A percentile compares a stretch with the other conserved stretches of the same genome.
Evolutionary conservation across 2,888 invertebrate species (phyloP).

Genomic region (Thalpophila matura): DNA sequence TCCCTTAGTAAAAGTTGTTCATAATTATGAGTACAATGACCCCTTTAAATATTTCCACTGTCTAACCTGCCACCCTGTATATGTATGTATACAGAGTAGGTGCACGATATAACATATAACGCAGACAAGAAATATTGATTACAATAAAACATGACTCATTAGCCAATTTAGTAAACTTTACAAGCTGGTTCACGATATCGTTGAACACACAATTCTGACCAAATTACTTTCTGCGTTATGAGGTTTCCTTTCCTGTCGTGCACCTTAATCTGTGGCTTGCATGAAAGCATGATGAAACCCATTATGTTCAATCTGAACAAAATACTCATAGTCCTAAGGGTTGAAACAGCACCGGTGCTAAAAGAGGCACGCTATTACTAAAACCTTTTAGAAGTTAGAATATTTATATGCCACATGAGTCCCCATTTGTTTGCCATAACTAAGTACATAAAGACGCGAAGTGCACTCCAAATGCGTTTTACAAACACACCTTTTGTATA

Average conservation of each 20-base stretch:
- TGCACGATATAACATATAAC: neutral
- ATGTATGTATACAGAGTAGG: neutral
- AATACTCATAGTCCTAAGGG: neutral
- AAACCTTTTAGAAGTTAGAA: constrained; percentile 13
- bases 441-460: constrained; percentile 1
- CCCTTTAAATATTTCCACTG: too few relatives aligned
- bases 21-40: too few relatives aligned
- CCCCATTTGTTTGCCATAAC: constrained; percentile 1
- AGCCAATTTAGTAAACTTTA: constrained; percentile 16
- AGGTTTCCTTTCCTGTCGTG: constrained; percentile 41
- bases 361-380: constrained; percentile 1
- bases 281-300: too few relatives aligned
- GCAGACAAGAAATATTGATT: constrained; percentile 6
- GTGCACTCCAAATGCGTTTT: constrained; percentile 20
- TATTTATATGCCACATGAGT: neutral
- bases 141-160: constrained; percentile 15
- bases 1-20: too few relatives aligned
- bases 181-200: constrained; percentile 5
- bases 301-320: constrained; percentile 13
- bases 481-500: neutral
- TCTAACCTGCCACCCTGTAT: too few relatives aligned
- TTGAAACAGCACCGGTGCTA: constrained; percentile 8
- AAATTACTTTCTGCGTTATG: constrained; percentile 30
- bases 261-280: constrained; percentile 27
- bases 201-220: constrained; percentile 22